Conservation (phyloP, 2,113 vertebrate genomes). For the Notarius lentiginosus region DNA sequence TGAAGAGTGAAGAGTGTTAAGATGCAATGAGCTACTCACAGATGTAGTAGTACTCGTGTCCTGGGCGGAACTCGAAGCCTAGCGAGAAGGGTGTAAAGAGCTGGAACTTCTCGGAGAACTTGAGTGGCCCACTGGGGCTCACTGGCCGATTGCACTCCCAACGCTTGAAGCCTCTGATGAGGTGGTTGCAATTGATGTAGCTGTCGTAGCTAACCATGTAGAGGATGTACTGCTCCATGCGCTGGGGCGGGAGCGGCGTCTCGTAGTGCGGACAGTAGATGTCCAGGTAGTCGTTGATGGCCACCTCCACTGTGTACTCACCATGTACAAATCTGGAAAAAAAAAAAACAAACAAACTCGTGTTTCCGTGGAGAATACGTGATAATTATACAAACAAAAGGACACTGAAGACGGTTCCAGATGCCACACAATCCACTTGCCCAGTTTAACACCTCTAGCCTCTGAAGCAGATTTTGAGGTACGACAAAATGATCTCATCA, state of each 20-base stretch:
- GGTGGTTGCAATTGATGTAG: slow-evolving; percentile 86
- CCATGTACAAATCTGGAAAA: slow-evolving; percentile 81
- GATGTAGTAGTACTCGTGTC: slow-evolving; percentile 94
- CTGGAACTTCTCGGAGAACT: slow-evolving; percentile 97
- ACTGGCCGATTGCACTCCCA: slow-evolving; percentile 94
- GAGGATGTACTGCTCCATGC: slow-evolving; percentile 87
- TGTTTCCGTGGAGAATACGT: neutral
- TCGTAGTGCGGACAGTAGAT: slow-evolving; percentile 96
- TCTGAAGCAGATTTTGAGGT: slow-evolving; percentile 16
- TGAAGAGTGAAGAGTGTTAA: slow-evolving; percentile 5
- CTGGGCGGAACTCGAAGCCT: slow-evolving; percentile 94
- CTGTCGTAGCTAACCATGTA: slow-evolving; percentile 96
- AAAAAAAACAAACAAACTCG: slow-evolving; percentile 3
- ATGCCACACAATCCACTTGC: neutral
- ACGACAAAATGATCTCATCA: slow-evolving; percentile 27
- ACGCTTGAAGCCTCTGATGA: slow-evolving; percentile 89
- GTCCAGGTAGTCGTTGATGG: slow-evolving; percentile 97
- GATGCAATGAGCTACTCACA: slow-evolving; percentile 77
- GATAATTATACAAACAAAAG: neutral
- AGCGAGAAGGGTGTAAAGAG: slow-evolving; percentile 96
- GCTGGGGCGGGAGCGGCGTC: slow-evolving; percentile 72
- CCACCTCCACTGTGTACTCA: slow-evolving; percentile 91
- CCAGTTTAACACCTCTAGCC: slow-evolving; percentile 25
- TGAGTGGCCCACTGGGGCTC: slow-evolving; percentile 85
- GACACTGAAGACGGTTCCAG: slow-evolving; percentile 5